Conservation (phyloP, 2,888 invertebrate species). For the Drosophila suboccidentalis region DNA sequence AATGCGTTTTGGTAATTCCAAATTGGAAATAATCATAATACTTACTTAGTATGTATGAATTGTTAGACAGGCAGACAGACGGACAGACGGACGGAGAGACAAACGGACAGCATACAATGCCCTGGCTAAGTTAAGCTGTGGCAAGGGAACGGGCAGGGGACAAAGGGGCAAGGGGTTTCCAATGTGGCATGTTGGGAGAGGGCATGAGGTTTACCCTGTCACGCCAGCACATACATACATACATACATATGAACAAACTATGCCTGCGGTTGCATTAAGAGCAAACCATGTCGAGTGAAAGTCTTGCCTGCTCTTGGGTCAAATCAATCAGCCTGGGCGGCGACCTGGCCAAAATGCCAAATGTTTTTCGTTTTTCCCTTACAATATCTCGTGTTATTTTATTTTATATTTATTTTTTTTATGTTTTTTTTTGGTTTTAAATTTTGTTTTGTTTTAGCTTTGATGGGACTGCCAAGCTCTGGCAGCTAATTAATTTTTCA, state of each 20-base stretch:
- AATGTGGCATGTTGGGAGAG: background rate
- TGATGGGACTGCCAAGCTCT: slow-evolving; percentile 40
- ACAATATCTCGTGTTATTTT: background rate
- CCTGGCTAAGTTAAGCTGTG: slow-evolving; percentile 5
- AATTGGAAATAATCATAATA: slow-evolving; percentile 66
- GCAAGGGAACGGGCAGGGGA: background rate
- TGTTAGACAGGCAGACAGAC: slow-evolving; percentile 13
- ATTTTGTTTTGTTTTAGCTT: slow-evolving; percentile 4
- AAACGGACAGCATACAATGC: slow-evolving; percentile 40
- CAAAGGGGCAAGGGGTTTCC: background rate
- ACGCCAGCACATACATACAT: slow-evolving; percentile 23
- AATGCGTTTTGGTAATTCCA: slow-evolving; percentile 79
- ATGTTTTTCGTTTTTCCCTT: slow-evolving; percentile 36
- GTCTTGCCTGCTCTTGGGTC: slow-evolving; percentile 61
- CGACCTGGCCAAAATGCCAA: slow-evolving; percentile 66
- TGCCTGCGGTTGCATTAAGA: slow-evolving; percentile 51
- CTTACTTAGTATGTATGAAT: slow-evolving; percentile 19
- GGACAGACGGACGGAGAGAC: slow-evolving; percentile 1
- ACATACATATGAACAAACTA: slow-evolving; percentile 12
- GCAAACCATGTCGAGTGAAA: slow-evolving; percentile 51
- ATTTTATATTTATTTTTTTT: slow-evolving; percentile 5
- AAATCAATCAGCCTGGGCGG: slow-evolving; percentile 79
- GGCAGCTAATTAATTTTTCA: slow-evolving; percentile 64
- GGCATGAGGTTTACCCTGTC: slow-evolving; percentile 25
- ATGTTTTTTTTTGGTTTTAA: slow-evolving; percentile 5